Base-by-base conservation (phyloP, 2,797 vertebrate species). In the Bradypus variegatus region DNA sequence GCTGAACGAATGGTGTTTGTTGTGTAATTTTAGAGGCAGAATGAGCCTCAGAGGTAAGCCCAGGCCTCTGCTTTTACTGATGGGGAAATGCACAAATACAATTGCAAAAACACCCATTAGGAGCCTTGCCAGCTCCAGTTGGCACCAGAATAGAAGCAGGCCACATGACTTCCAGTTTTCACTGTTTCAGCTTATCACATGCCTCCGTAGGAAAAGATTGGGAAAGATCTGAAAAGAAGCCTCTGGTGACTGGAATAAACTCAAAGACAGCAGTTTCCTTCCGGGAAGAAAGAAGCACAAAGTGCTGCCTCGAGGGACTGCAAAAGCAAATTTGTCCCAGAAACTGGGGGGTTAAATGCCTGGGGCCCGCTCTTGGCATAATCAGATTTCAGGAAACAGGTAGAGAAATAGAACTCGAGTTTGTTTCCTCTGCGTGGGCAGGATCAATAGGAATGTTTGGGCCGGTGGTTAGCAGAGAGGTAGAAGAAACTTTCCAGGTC, bases 351-450 rank as follows among this genome's bases (percentile, higher is more conserved):
- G 18, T 23, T 27, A 31, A 45, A 58, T 4, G 25, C 77, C 23
- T 41, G 41, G 23, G 25, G 41, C 48, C 38, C 27, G 45, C 25
- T 13, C 3, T 21, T 65, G 58, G 27, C 81, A 62, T n/a, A n/a
- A 25, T 4, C 18, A 36, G 77, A 18, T 53, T 77, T 50, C 53
- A 23, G 79, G 58, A 38, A 48, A 27, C 29, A 41, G 64, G 0
- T 25, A 36, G 60, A 65, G 36, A 16, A 31, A 16, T 0, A 62
- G n/a, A 11, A 36, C 14, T 0, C 0, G 29, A 3, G 14, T 9
- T 6, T 8, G 73, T 58, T n/a, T 7, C 8, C n/a, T 48, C 60
- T 19, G 5, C 0, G 5, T 55, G 25, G 53, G 2, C 23, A 38
- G 8, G 31, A 18, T 25, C n/a, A 27, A 15, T 38, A 25, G 15